These are phyloP conservation scores for Daphoenositta chrysoptera DNA, from an alignment of 2,113 vertebrate species.

Conservation along the genomic window DNA sequence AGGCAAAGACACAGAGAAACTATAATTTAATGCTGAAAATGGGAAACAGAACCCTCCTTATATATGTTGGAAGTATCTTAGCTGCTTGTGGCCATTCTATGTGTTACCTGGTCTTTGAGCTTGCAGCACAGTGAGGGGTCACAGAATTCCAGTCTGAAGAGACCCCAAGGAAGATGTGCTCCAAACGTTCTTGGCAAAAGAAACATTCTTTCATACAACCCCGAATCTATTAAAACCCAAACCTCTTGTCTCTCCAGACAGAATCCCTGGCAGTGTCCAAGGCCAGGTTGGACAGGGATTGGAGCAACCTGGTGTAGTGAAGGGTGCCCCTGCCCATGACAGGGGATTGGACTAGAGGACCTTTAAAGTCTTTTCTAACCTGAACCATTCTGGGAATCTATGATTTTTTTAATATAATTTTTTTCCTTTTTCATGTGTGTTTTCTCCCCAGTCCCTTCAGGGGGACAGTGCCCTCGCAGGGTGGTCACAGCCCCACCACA, in stretches of 20 bases:
- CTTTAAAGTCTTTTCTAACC: not conserved
- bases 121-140: not conserved
- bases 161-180: no score
- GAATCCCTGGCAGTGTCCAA: not conserved
- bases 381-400: no score
- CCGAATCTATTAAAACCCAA: not conserved
- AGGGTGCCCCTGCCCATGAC: not conserved
- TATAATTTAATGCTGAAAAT: not conserved
- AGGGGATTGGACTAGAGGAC: not conserved
- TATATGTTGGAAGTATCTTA: not conserved
- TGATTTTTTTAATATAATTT: not conserved
- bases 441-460: not conserved
- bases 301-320: not conserved
- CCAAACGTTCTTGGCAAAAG: not conserved
- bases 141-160: not conserved
- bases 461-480: fast-evolving
- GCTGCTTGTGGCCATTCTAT: not conserved
- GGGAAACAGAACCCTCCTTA: not conserved
- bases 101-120: not conserved
- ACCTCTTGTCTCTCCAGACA: not conserved
- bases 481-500: not conserved
- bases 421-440: not conserved
- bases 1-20: not conserved
- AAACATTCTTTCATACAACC: not conserved
- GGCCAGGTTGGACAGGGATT: not conserved